phyloP scores from a whole-genome alignment of 2,113 vertebrate species.

The Pachyramphus minor region DNA sequence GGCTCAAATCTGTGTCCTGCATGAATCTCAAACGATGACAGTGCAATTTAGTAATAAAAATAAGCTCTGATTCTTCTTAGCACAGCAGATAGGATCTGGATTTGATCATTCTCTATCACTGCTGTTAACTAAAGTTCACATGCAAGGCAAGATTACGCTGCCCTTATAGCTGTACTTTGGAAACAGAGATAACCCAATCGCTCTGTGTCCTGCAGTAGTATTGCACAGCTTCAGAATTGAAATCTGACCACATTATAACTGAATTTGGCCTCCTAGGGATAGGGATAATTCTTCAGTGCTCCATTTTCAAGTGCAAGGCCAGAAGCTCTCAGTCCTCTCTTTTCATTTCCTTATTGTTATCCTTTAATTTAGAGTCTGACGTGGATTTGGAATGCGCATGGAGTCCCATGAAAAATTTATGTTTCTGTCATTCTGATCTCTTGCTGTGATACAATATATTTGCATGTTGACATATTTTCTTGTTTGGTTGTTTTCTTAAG shows the following conservation, averaged over 20 bases:
- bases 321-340: neutral
- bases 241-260: neutral
- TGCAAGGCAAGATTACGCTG: neutral
- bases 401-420: neutral
- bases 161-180: neutral
- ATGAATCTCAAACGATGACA: neutral
- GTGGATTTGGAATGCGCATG: neutral
- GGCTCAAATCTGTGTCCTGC: neutral
- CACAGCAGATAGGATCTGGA: neutral
- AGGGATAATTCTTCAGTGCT: neutral
- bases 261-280: neutral
- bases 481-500: conserved; percentile 13
- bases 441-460: neutral
- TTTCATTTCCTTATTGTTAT: neutral
- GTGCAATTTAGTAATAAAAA: neutral
- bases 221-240: neutral
- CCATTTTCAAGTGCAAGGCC: neutral
- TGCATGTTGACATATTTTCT: neutral
- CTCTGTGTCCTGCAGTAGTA: neutral
- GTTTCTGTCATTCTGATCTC: neutral
- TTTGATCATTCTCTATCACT: neutral
- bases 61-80: neutral
- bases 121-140: neutral
- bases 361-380: neutral
- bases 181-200: neutral